Evolutionary conservation across 2,113 vertebrate genomes (phyloP).

Genomic region (Talpa occidentalis): DNA sequence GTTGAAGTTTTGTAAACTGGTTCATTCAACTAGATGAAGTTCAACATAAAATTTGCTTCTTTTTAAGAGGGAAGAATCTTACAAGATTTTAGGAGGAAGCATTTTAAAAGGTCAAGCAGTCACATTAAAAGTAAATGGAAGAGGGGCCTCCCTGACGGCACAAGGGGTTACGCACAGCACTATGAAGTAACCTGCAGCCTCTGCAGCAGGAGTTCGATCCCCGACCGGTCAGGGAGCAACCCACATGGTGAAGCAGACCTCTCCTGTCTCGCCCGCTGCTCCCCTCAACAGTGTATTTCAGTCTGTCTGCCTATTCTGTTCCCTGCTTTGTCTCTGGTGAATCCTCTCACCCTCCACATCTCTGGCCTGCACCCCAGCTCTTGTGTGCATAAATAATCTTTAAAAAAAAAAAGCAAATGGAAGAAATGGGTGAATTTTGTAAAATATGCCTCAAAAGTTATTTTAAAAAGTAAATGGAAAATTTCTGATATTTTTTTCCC

Average conservation of each 20-base stretch:
- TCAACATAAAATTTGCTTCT: not conserved
- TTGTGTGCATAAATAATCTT: too few species aligned
- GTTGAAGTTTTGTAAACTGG: slow-evolving; percentile 8
- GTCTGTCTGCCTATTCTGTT: too few species aligned
- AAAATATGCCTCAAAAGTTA: slow-evolving; percentile 17
- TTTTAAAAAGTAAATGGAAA: not conserved
- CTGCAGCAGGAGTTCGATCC: too few species aligned
- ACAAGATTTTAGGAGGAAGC: not conserved
- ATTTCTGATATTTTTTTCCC: not conserved
- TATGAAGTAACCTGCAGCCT: too few species aligned
- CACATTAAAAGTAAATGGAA: not conserved
- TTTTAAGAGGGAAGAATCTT: slow-evolving; percentile 7
- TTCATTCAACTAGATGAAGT: slow-evolving; percentile 25
- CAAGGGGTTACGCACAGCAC: too few species aligned
- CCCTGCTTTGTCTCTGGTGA: too few species aligned
- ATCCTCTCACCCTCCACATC: too few species aligned
- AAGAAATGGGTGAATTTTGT: slow-evolving; percentile 2
- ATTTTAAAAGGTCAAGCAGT: not conserved
- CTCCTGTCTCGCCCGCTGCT: too few species aligned
- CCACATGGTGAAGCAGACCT: too few species aligned
- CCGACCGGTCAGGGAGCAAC: too few species aligned
- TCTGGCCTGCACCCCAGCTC: too few species aligned
- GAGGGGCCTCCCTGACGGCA: not conserved
- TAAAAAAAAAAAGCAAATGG: not conserved
- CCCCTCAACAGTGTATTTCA: too few species aligned